Conservation (phyloP, 1,140 invertebrate species). For the Adelges cooleyi region DNA sequence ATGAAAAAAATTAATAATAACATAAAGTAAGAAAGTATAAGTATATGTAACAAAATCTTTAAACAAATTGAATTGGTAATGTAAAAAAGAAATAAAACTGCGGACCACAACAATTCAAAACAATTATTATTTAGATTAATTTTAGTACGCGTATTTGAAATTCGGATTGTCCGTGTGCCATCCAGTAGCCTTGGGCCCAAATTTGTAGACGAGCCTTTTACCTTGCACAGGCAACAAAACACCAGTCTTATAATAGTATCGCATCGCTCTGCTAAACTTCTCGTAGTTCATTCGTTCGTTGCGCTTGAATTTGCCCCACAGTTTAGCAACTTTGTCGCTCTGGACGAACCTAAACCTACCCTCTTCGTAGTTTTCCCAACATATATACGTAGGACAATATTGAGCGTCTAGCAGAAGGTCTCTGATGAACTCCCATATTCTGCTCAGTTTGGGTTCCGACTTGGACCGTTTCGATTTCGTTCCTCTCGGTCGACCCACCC, state of each 20-base stretch:
- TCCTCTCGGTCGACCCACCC: slow-evolving; percentile 12
- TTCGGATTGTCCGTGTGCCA: slow-evolving; percentile 60
- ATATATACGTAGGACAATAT: slow-evolving; percentile 67
- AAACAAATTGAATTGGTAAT: neutral
- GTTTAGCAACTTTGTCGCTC: slow-evolving; percentile 75
- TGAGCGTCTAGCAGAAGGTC: slow-evolving; percentile 61
- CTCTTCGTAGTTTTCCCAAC: slow-evolving; percentile 75
- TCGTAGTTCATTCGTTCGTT: slow-evolving; percentile 89
- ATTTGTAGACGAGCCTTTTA: slow-evolving; percentile 73
- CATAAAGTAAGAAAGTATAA: no score
- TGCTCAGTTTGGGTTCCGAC: slow-evolving; percentile 37
- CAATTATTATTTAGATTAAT: no score
- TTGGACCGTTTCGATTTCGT: slow-evolving; percentile 10
- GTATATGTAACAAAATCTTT: neutral
- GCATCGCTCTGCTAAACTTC: slow-evolving; percentile 85
- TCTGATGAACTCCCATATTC: slow-evolving; percentile 69
- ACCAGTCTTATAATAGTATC: slow-evolving; percentile 77
- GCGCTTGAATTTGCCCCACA: slow-evolving; percentile 77
- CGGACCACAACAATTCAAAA: no score
- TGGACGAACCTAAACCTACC: slow-evolving; percentile 82
- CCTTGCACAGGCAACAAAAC: slow-evolving; percentile 70
- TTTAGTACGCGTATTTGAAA: slow-evolving; percentile 38
- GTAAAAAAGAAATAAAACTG: no score
- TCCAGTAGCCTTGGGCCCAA: slow-evolving; percentile 63
- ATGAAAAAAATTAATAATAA: no score